Evolutionary conservation across 1,140 invertebrate genomes (phyloP), one percentile per base, ranked within the genome.

Genomic region (Pseudomyrmex sp.): DNA sequence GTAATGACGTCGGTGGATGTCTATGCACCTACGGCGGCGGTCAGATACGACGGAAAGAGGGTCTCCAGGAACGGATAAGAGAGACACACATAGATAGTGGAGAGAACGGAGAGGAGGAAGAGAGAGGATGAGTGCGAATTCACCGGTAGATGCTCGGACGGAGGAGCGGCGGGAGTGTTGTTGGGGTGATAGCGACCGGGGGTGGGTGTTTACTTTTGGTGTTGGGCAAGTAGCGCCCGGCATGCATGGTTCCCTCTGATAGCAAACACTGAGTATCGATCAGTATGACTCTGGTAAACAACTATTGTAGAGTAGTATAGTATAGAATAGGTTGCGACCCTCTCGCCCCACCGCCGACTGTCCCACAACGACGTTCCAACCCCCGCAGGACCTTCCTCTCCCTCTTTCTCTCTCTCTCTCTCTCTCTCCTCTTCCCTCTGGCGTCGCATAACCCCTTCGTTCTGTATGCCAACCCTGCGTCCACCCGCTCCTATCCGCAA

Each of bases 261-360:
- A 92, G 92, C 93, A 93, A 94, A 94, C 92, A 94, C 90, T 89
- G 91, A 91, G 91, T 94, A 94, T 94, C 93, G 93, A 94, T 94
- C 93, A 93, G 93, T 93, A 93, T 93, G 91, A 94, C 93, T 94
- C 91, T 92, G 92, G 93, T 94, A 94, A 94, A 94, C 93, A 94
- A 94, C 93, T 93, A 94, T 93, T 94, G 93, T 92, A 87, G 90
- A 92, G 91, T 91, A 90, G 90, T 91, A 91, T 93, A 91, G 92
- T 91, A 89, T 85, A 89, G 91, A 91, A 91, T 92, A 90, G 89
- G 90, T 88, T 84, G 73, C 85, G 82, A 87, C 62, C 88, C 86
- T 80, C 35, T 84, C 87, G 77, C 82, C 82, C 75, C 84, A 86
- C 86, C 83, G 46, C 35, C 87, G 86, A 88, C 84, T 74, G 84